These are phyloP conservation scores for Drosophila navojoa DNA, from an alignment of 1,140 invertebrate genomes.

Conservation along the genomic window DNA sequence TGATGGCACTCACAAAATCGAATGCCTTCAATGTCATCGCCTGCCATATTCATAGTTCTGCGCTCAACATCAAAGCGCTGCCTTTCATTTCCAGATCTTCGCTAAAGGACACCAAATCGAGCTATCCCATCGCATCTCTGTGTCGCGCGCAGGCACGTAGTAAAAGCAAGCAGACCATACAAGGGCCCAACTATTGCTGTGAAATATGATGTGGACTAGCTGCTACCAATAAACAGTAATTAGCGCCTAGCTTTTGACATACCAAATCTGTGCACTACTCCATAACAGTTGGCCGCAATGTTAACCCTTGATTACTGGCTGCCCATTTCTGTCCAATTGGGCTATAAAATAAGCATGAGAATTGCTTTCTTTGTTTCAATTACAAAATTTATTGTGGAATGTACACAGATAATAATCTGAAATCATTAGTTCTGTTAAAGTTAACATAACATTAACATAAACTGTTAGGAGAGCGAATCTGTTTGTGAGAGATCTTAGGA, in stretches of 20 bases:
- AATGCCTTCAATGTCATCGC: conserved; percentile 47
- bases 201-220: conserved; percentile 70
- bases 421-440: background rate
- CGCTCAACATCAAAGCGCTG: conserved; percentile 70
- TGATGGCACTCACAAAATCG: conserved; percentile 31
- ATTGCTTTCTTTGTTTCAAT: background rate
- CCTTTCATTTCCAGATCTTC: conserved; percentile 62
- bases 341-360: conserved; percentile 4
- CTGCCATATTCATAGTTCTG: conserved; percentile 61
- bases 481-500: too few relatives aligned
- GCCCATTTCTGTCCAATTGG: background rate
- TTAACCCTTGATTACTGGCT: conserved; percentile 26
- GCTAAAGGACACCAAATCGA: conserved; percentile 70
- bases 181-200: conserved; percentile 73
- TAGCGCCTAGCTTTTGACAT: conserved; percentile 54
- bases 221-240: conserved; percentile 63
- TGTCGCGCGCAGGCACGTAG: conserved; percentile 47
- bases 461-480: background rate
- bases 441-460: background rate
- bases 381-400: too few relatives aligned
- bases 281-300: conserved; percentile 36
- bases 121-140: conserved; percentile 60
- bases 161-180: conserved; percentile 72
- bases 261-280: conserved; percentile 49
- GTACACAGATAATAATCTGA: too few relatives aligned